phyloP scores from a whole-genome alignment of 2,888 invertebrate genomes.

The Leucophora obtusa region DNA sequence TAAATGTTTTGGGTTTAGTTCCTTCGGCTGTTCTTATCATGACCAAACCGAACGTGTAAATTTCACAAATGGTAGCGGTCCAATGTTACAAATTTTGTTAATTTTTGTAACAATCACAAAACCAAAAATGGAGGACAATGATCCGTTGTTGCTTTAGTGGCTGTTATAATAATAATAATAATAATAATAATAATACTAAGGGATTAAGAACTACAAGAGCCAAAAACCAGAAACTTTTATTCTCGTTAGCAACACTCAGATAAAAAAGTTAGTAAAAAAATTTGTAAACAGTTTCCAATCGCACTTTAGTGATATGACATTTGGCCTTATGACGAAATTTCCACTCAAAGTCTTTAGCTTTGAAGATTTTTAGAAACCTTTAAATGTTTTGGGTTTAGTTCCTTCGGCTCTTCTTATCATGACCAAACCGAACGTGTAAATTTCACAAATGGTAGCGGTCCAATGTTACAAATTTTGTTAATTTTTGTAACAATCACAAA shows the following conservation, averaged over 20 bases:
- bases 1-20: too few relatives aligned
- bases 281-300: too few relatives aligned
- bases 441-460: background rate
- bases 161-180: too few relatives aligned
- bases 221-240: conserved; percentile 1
- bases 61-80: background rate
- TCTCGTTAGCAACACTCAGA: conserved; percentile 81
- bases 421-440: conserved; percentile 79
- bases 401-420: conserved; percentile 91
- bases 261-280: too few relatives aligned
- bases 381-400: conserved; percentile 90
- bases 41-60: conserved; percentile 79
- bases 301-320: conserved; percentile 85
- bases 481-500: background rate
- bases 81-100: conserved; percentile 23
- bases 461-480: conserved; percentile 12
- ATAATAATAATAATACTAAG: too few relatives aligned
- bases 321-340: conserved; percentile 94
- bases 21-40: conserved; percentile 91
- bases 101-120: background rate
- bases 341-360: conserved; percentile 91
- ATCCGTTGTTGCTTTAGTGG: too few relatives aligned
- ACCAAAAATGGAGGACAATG: conserved; percentile 6
- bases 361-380: conserved; percentile 93
- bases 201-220: too few relatives aligned